These are phyloP conservation scores for Neoitamus cyanurus DNA, from an alignment of 2,888 invertebrate genomes.

Conservation along the genomic window DNA sequence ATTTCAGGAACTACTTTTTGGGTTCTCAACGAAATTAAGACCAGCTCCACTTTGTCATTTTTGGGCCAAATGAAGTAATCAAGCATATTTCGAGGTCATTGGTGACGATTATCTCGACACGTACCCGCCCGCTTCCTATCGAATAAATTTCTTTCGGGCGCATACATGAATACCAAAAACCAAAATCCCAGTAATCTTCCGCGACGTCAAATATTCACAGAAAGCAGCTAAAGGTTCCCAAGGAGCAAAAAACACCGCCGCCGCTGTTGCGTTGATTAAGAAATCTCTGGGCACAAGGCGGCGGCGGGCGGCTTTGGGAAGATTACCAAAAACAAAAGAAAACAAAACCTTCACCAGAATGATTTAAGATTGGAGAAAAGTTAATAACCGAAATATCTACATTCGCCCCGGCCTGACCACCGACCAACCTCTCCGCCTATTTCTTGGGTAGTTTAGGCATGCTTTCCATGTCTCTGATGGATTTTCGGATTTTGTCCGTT, in stretches of 20 bases:
- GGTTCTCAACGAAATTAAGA: neutral
- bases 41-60: neutral
- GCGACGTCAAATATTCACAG: neutral
- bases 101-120: neutral
- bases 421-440: neutral
- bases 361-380: conserved; percentile 24
- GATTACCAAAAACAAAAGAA: neutral
- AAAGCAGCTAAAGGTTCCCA: neutral
- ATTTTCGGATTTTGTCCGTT: neutral
- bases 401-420: neutral
- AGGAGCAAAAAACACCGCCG: neutral
- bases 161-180: conserved; percentile 36
- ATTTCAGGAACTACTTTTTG: neutral
- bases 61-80: neutral
- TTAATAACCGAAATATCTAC: conserved; percentile 21
- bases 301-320: conserved; percentile 11
- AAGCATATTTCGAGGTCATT: neutral
- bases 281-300: conserved; percentile 16
- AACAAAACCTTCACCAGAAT: neutral
- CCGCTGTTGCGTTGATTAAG: conserved; percentile 26
- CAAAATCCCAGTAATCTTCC: neutral
- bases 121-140: conserved; percentile 4
- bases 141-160: neutral
- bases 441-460: neutral
- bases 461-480: conserved; percentile 33